Conservation (phyloP, 1,140 invertebrate genomes). For the Microplitis mediator region DNA sequence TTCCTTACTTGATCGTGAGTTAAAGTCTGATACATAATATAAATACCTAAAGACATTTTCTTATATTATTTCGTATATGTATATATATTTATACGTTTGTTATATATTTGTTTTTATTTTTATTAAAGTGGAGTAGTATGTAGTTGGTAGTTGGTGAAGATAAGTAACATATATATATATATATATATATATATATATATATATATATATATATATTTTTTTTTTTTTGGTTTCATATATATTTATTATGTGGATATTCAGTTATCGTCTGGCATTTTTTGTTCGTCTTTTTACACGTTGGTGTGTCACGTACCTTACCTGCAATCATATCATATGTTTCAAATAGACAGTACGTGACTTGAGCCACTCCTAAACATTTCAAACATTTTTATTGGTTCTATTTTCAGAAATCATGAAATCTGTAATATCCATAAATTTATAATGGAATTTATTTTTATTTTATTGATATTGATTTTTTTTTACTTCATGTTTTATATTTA, state of each 20-base stretch:
- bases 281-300: not conserved
- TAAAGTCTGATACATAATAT: conserved; percentile 41
- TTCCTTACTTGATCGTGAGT: conserved; percentile 46
- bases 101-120: no score
- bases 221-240: no score
- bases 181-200: not conserved
- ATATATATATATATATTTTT: not conserved
- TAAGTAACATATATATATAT: not conserved
- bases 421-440: no score
- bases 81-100: no score
- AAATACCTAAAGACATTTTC: conserved; percentile 47
- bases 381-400: not conserved
- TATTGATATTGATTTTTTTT: no score
- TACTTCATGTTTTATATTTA: no score
- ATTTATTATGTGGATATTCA: not conserved
- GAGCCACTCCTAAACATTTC: conserved; percentile 4
- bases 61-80: not conserved
- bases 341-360: conserved; percentile 3
- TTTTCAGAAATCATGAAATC: not conserved
- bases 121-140: no score
- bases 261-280: not conserved
- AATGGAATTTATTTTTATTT: no score
- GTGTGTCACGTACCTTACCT: conserved; percentile 3
- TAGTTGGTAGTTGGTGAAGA: no score
- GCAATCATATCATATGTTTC: conserved; percentile 12